Evolutionary conservation across 1,140 invertebrate genomes (phyloP), one percentile per base, ranked within the genome.

Genomic region (Parapsyche elsis): DNA sequence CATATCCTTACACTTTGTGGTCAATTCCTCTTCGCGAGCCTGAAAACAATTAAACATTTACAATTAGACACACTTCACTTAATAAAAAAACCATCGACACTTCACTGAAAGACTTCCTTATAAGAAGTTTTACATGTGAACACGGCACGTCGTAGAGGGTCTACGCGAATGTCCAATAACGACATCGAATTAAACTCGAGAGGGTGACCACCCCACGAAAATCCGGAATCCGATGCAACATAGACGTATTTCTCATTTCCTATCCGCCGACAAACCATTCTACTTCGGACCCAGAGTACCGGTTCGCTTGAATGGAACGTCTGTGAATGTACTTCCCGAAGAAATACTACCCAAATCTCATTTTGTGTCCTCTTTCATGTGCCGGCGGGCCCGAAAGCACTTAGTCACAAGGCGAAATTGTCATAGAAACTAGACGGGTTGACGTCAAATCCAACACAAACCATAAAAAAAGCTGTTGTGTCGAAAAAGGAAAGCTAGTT

Each of bases 11-110:
- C 88, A 90, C 84, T 89, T 90, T 26, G 86, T 85, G 14, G 86
- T 83, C 38, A 94, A 87, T 84, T 94, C 93, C 86, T 93, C 92
- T 86, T 94, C 91, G 75, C 92, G 90, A 44, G 93, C 93, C 94
- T 44, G 85, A 83, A 77, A 75, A 81, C 74, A 84, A 80, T 71
- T 84, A 38, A 38, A 38, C 7, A 38, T 38, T 38, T 38, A 7
- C 81, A 70, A 83, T 38, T 4, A 16, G 14, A 57, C 10, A 57
- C 53, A 38, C 30, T 38, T 4, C 30, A 38, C 30, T 4, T 7
- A 7, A 38, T 38, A 38, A 38, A 38, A 38, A 7, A 38, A n/a
- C n/a, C n/a, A n/a, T n/a, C n/a, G n/a, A n/a, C n/a, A n/a, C n/a
- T n/a, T n/a, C n/a, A n/a, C n/a, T n/a, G n/a, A n/a, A n/a, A n/a